These are phyloP conservation scores for Arctopsyche grandis DNA, from an alignment of 1,140 invertebrate genomes.

Conservation along the genomic window DNA sequence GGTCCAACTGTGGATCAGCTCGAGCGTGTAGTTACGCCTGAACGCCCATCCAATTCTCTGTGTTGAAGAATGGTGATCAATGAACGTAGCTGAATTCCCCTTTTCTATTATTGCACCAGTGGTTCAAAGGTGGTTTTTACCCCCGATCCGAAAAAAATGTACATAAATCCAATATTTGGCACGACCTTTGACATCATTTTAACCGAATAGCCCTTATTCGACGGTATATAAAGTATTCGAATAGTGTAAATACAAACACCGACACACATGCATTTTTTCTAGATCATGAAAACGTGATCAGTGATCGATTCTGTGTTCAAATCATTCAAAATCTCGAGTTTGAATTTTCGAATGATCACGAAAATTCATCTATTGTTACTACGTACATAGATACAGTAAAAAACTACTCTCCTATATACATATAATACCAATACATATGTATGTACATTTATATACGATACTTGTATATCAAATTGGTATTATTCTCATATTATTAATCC, in stretches of 20 bases:
- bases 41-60: conserved; percentile 23
- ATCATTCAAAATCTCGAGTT: too few relatives aligned
- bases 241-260: neutral
- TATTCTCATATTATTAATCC: too few relatives aligned
- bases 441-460: neutral
- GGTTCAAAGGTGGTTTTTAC: neutral
- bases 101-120: neutral
- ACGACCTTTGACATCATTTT: neutral
- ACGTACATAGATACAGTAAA: too few relatives aligned
- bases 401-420: neutral
- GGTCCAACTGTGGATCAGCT: conserved; percentile 37
- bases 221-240: too few relatives aligned
- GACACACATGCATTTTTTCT: too few relatives aligned
- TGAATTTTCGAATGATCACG: too few relatives aligned
- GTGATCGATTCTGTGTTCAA: too few relatives aligned
- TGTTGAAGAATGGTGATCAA: conserved; percentile 5
- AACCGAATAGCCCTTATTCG: too few relatives aligned
- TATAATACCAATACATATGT: neutral
- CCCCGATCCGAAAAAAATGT: too few relatives aligned
- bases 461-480: too few relatives aligned
- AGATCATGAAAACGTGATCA: too few relatives aligned
- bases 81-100: conserved; percentile 4
- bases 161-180: neutral
- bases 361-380: too few relatives aligned
- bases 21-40: conserved; percentile 19